Evolutionary conservation across 2,888 invertebrate genomes (phyloP).

Genomic region (Pammene fasciana): DNA sequence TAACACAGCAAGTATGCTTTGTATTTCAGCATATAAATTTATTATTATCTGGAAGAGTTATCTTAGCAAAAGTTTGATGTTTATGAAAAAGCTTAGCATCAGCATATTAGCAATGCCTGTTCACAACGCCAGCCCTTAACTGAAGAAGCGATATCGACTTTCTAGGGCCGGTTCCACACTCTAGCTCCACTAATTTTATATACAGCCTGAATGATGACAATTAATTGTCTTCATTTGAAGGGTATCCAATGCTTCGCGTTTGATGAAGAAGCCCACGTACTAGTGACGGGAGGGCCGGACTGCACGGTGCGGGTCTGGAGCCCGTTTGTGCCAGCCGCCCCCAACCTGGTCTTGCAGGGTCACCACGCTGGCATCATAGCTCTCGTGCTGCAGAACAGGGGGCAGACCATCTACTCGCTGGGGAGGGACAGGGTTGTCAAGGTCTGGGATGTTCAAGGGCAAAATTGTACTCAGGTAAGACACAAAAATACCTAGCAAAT

Average conservation of each 20-base stretch:
- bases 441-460: slow-evolving; percentile 89
- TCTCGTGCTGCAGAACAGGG: slow-evolving; percentile 86
- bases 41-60: too few relatives aligned
- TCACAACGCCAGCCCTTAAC: too few relatives aligned
- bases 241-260: slow-evolving; percentile 86
- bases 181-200: background rate
- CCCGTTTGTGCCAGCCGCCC: slow-evolving; percentile 88
- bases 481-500: too few relatives aligned
- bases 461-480: slow-evolving; percentile 85
- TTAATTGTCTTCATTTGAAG: slow-evolving; percentile 54
- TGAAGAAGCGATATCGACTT: too few relatives aligned
- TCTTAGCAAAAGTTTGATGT: too few relatives aligned
- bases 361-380: slow-evolving; percentile 88
- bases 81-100: too few relatives aligned
- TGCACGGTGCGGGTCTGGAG: slow-evolving; percentile 90
- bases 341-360: slow-evolving; percentile 85
- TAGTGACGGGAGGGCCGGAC: slow-evolving; percentile 90
- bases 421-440: slow-evolving; percentile 88
- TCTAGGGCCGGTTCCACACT: too few relatives aligned
- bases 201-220: too few relatives aligned
- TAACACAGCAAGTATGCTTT: too few relatives aligned
- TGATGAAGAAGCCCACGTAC: slow-evolving; percentile 82
- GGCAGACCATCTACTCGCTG: slow-evolving; percentile 87
- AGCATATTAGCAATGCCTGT: too few relatives aligned
- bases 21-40: too few relatives aligned